phyloP scores from a whole-genome alignment of 2,113 vertebrate species.

The Cariama cristata region DNA sequence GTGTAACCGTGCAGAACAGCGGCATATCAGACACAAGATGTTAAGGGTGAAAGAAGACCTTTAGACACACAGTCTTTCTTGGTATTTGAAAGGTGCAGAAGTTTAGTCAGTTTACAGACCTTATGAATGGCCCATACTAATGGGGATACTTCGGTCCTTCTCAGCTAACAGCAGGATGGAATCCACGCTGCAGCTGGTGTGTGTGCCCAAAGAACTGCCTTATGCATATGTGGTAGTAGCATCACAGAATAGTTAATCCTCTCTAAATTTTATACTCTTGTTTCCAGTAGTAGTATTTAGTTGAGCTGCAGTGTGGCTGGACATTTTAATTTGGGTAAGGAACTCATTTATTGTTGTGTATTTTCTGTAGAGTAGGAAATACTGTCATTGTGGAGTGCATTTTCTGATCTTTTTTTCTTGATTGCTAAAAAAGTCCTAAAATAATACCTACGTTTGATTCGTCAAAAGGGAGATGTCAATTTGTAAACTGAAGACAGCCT shows the following conservation, averaged over 20 bases:
- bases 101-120: neutral
- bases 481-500: neutral
- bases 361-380: too few relatives aligned
- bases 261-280: neutral
- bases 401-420: neutral
- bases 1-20: neutral
- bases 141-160: neutral
- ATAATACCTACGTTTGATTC: neutral
- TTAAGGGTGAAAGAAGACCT: neutral
- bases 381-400: too few relatives aligned
- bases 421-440: neutral
- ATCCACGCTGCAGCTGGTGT: neutral
- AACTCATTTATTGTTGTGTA: neutral
- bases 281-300: neutral
- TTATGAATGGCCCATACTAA: neutral
- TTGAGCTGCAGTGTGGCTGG: neutral
- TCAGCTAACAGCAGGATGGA: neutral
- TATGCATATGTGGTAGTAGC: neutral
- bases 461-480: neutral
- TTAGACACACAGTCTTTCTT: neutral
- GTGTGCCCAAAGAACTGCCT: neutral
- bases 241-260: neutral
- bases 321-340: neutral
- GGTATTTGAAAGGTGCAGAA: neutral
- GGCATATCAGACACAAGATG: neutral